Evolutionary conservation across 2,113 vertebrate genomes (phyloP), one percentile per base, ranked within the genome.

Genomic region (Anhinga anhinga): DNA sequence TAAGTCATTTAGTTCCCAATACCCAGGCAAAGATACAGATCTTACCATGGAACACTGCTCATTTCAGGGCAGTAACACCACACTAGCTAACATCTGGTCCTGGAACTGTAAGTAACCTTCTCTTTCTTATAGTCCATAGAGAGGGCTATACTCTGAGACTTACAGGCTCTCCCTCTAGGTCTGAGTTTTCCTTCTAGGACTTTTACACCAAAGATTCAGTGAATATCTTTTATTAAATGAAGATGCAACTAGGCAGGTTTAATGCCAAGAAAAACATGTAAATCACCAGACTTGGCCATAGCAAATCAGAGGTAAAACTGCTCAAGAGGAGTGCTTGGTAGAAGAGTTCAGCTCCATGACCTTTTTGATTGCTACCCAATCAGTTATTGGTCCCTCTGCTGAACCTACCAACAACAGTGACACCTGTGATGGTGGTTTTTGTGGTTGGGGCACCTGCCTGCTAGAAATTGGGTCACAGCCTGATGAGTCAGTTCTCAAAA

Each of bases 391-490:
- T 74, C 23, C n/a, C 3, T 81, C 80, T 23, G 49, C 50, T 63
- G 79, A 94, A 69, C 16, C 19, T 36, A 45, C 79, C 17, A 16
- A 59, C 23, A 67, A 29, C 49, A 63, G 71, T 20, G 30, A 40
- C 94, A 96, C 83, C 88, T 92, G 83, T 79, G 82, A 32, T 84
- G 72, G 92, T 36, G 86, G 86, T 36, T 97, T 95, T 69, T 93
- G 97, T 92, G 97, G 94, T 19, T 0, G 0, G 40, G 52, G 81
- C 95, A 97, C 94, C 96, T 97, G 96, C 69, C 56, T 95, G 67
- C 55, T 65, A 45, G 92, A 95, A 97, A 96, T 18, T 79, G 77
- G 95, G 95, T 92, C 92, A 86, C 59, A 65, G 44, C 42, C 55
- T 78, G 79, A 88, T 93, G 88, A 93, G 26, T 95, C 92, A 88